Conservation (phyloP, 2,113 vertebrate genomes). For the Myotis lucifugus region DNA sequence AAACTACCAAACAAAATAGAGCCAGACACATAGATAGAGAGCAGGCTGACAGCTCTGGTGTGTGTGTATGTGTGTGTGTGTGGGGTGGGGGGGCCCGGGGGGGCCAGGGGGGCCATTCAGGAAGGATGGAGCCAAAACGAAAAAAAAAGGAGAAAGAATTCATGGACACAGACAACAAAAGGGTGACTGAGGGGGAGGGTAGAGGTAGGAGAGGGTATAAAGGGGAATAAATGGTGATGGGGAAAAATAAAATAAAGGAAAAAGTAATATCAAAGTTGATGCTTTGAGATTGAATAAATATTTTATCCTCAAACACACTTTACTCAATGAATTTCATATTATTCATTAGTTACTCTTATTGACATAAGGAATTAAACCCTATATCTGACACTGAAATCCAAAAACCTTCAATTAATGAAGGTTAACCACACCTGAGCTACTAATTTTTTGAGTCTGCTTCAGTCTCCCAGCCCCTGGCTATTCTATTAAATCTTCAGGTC, state of each 20-base stretch:
- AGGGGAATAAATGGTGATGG: no score
- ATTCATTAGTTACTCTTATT: not conserved
- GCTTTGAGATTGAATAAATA: not conserved
- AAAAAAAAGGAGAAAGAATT: no score
- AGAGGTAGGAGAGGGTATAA: no score
- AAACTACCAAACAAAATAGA: no score
- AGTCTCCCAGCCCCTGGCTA: not conserved
- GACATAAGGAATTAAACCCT: not conserved
- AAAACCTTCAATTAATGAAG: not conserved
- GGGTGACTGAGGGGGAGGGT: no score
- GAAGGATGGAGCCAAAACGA: no score
- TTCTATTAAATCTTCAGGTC: not conserved
- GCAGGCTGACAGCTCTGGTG: no score
- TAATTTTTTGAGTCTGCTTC: not conserved
- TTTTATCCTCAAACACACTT: not conserved
- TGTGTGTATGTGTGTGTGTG: no score
- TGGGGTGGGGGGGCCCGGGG: no score
- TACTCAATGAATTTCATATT: not conserved
- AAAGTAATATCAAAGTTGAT: not conserved
- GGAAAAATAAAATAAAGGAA: no score
- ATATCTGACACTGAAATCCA: not conserved
- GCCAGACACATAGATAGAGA: no score
- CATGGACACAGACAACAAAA: no score
- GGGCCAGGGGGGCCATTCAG: accelerated
- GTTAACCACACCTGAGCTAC: not conserved